phyloP scores from a whole-genome alignment of 2,113 vertebrate genomes.

The Cheilinus undulatus region DNA sequence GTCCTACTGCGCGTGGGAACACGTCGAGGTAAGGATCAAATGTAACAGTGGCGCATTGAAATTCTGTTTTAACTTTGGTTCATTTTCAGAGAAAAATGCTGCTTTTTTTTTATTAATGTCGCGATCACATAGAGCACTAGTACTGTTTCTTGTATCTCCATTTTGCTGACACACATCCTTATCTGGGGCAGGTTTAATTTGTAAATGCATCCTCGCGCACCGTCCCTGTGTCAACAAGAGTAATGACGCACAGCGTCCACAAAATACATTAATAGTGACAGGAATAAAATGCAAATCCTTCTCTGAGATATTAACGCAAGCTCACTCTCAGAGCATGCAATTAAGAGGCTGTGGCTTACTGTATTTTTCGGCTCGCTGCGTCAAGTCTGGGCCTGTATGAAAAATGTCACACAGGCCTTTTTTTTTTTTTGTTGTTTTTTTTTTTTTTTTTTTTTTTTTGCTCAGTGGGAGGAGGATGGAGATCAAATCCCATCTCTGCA shows the following conservation, averaged over 20 bases:
- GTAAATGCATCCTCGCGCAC: slow-evolving; percentile 53
- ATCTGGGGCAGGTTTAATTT: slow-evolving; percentile 67
- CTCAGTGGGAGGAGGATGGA: slow-evolving; percentile 61
- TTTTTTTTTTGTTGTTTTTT: slow-evolving; percentile 3
- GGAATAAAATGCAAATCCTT: slow-evolving; percentile 10
- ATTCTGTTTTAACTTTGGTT: background rate
- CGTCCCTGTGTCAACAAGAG: slow-evolving; percentile 52
- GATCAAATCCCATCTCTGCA: slow-evolving; percentile 56
- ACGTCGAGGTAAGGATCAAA: slow-evolving; percentile 79
- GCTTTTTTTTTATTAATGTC: background rate
- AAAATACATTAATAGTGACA: background rate
- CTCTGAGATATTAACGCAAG: background rate
- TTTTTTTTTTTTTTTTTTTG: slow-evolving; percentile 5
- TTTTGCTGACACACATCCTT: slow-evolving; percentile 44
- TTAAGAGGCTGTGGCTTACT: slow-evolving; percentile 14
- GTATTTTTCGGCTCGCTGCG: slow-evolving; percentile 52
- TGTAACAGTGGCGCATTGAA: slow-evolving; percentile 34
- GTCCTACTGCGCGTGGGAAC: slow-evolving; percentile 71
- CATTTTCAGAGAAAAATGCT: background rate
- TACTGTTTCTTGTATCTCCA: slow-evolving; percentile 19
- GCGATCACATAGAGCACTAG: slow-evolving; percentile 13
- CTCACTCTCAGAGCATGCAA: background rate
- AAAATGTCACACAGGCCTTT: slow-evolving; percentile 44
- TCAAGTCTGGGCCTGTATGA: slow-evolving; percentile 69
- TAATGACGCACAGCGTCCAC: slow-evolving; percentile 30